These are phyloP conservation scores for Drosophila grimshawi DNA, from an alignment of 1,140 invertebrate species.

Conservation along the genomic window DNA sequence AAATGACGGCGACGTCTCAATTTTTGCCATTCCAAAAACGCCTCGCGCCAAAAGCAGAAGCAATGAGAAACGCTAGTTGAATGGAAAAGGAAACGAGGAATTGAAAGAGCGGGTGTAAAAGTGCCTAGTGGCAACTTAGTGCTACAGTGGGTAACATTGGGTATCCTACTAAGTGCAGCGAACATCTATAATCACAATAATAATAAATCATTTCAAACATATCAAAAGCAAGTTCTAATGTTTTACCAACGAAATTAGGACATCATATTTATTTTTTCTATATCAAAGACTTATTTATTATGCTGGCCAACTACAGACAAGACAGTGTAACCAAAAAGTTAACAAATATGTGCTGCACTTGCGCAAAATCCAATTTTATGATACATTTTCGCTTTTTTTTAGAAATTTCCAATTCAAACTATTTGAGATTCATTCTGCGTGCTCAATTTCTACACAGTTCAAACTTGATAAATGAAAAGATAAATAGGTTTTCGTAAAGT, in stretches of 20 bases:
- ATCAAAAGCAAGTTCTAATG: too few relatives aligned
- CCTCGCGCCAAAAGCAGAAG: slow-evolving; percentile 53
- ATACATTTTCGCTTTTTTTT: too few relatives aligned
- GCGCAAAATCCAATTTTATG: neutral
- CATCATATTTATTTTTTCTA: too few relatives aligned
- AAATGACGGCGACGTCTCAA: slow-evolving; percentile 72
- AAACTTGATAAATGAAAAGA: slow-evolving; percentile 18
- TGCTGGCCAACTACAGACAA: too few relatives aligned
- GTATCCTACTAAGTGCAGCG: neutral
- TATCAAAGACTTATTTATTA: too few relatives aligned
- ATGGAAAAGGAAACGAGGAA: slow-evolving; percentile 1
- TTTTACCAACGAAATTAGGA: too few relatives aligned
- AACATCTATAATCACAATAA: neutral
- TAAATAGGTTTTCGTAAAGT: slow-evolving; percentile 32
- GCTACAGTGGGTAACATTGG: slow-evolving; percentile 21
- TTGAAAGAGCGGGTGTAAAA: slow-evolving; percentile 8
- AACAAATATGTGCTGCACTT: too few relatives aligned
- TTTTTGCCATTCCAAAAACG: slow-evolving; percentile 59
- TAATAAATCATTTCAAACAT: neutral
- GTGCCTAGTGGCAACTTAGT: slow-evolving; percentile 9
- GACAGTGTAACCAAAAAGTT: too few relatives aligned
- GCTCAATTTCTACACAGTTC: slow-evolving; percentile 10
- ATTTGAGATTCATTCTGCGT: slow-evolving; percentile 26
- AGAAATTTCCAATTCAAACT: slow-evolving; percentile 3
- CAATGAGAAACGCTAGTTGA: slow-evolving; percentile 33